Evolutionary conservation across 2,888 invertebrate genomes (phyloP).

Genomic region (Smittia sp.): DNA sequence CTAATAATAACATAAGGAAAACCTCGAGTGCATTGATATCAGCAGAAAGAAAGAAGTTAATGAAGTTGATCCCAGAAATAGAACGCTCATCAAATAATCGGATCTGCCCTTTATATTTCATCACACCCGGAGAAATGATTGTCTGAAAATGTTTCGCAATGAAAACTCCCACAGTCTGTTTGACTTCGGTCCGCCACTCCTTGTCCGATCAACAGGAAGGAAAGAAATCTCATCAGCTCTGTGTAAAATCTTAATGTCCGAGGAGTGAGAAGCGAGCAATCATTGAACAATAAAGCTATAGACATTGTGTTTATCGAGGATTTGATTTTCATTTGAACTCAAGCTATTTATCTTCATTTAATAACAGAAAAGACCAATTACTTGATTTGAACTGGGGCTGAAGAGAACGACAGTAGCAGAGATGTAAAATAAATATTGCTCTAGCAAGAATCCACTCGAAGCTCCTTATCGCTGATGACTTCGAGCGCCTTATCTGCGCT

Average conservation of each 20-base stretch:
- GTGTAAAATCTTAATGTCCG: constrained; percentile 16
- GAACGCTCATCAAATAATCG: constrained; percentile 35
- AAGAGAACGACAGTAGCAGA: not conserved
- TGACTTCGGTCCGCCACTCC: not conserved
- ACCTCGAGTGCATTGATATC: constrained; percentile 28
- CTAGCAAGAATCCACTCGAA: constrained; percentile 14
- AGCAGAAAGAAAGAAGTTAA: constrained; percentile 31
- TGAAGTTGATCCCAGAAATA: constrained; percentile 39
- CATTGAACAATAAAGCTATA: constrained; percentile 38
- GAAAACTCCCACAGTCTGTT: constrained; percentile 29
- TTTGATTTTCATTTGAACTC: constrained; percentile 9
- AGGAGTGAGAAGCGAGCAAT: constrained; percentile 22
- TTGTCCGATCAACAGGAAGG: constrained; percentile 11
- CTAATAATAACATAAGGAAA: not conserved
- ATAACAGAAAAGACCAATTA: constrained; percentile 38
- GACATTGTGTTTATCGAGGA: constrained; percentile 32
- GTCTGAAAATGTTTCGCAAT: constrained; percentile 31
- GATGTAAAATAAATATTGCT: constrained; percentile 19
- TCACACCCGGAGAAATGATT: constrained; percentile 15
- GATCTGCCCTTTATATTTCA: constrained; percentile 39
- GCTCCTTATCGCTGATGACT: constrained; percentile 27
- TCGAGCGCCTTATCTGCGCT: not conserved
- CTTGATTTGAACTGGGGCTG: constrained; percentile 11
- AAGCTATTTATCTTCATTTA: constrained; percentile 41
- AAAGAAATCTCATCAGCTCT: not conserved